Evolutionary conservation across 2,888 invertebrate species (phyloP).

Genomic region (Oscheius sp.): DNA sequence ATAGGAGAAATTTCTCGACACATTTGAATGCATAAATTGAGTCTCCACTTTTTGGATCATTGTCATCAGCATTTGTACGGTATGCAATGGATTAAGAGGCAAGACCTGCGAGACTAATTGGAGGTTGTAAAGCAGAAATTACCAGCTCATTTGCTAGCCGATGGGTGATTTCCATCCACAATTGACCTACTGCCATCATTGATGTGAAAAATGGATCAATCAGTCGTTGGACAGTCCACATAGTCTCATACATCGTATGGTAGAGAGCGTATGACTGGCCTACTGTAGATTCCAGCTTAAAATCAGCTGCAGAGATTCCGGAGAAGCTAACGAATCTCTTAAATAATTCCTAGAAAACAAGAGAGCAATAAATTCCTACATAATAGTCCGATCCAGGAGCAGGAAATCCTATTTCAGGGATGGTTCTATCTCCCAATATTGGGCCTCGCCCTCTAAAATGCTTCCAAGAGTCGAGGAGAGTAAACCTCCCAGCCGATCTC

Average conservation of each 20-base stretch:
- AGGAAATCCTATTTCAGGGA: constrained; percentile 48
- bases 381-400: constrained; percentile 49
- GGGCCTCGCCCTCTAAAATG: constrained; percentile 37
- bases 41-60: constrained; percentile 32
- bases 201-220: constrained; percentile 33
- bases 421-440: constrained; percentile 36
- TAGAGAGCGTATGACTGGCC: constrained; percentile 48
- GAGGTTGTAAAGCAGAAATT: neutral
- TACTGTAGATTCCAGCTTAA: constrained; percentile 42
- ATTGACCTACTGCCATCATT: constrained; percentile 36
- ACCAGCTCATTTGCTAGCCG: constrained; percentile 46
- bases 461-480: constrained; percentile 47
- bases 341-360: neutral
- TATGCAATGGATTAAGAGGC: constrained; percentile 45
- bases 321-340: constrained; percentile 45
- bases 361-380: constrained; percentile 13
- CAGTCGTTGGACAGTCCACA: constrained; percentile 45
- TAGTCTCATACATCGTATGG: constrained; percentile 53
- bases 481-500: constrained; percentile 27
- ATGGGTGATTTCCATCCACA: constrained; percentile 40
- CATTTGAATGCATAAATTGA: constrained; percentile 27
- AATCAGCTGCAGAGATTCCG: constrained; percentile 47
- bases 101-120: constrained; percentile 30
- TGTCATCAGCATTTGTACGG: constrained; percentile 31
- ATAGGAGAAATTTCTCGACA: constrained; percentile 27